Base-by-base conservation (phyloP, 2,888 invertebrate genomes). In the Ischnura elegans region DNA sequence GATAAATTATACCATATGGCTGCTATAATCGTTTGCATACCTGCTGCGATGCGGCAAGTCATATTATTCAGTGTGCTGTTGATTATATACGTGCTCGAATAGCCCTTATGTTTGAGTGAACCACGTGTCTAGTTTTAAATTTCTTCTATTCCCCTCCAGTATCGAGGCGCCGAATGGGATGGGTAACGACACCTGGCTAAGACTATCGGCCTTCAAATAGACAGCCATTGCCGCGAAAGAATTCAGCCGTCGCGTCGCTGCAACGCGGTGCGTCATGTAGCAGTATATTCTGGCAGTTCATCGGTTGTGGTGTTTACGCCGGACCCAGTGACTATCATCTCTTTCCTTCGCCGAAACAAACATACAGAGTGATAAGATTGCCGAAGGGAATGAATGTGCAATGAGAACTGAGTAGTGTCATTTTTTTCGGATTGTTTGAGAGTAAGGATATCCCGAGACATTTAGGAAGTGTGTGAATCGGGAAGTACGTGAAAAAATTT, bases 131-230 rank as follows among this genome's bases (percentile, higher is more conserved):
- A 76, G 76, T 76, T 76, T 76, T 76, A 25, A 36, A 76, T 76
- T 76, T 76, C 76, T 76, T 76, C 76, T 76, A 76, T 76, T 76
- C 76, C 76, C 76, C 76, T 76, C 76, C 76, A 76, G 76, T 76
- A 76, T 76, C 76, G 76, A 36, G 76, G 76, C 76, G 76, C 76
- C 76, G 76, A 36, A 36, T 76, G 76, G 76, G 76, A 76, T 76
- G 76, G 76, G 76, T 76, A 76, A 76, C 76, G 25, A 29, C 76
- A 76, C 36, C 76, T 76, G 76, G 76, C 36, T 36, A 76, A 76
- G 76, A 76, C 29, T 76, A 36, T 76, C 76, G 29, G 76, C 76
- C 76, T 76, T 76, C 76, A 76, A 76, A 76, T 76, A 76, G 76
- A 76, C 29, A 76, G 76, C 76, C 36, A 76, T 76, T 76, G 76